Evolutionary conservation across 2,888 invertebrate genomes (phyloP).

Genomic region (Cantharis rustica): DNA sequence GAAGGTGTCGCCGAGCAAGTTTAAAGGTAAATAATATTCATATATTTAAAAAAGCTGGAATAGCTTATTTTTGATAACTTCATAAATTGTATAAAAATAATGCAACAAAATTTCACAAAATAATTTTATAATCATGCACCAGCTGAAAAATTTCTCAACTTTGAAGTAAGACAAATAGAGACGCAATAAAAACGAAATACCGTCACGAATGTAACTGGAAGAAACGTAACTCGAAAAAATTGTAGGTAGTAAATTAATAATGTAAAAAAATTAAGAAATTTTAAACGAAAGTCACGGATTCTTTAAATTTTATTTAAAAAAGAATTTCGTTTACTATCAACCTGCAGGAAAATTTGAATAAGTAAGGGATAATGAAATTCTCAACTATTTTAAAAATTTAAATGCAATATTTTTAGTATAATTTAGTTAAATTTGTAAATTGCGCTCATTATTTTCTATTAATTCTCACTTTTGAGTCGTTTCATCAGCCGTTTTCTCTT

Average conservation of each 20-base stretch:
- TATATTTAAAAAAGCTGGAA: background rate
- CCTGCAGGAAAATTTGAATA: background rate
- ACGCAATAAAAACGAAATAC: background rate
- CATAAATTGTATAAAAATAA: background rate
- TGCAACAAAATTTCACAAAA: background rate
- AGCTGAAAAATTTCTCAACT: too few species aligned
- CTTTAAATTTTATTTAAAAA: background rate
- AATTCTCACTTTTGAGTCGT: background rate
- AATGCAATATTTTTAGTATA: background rate
- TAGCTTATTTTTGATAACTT: too few species aligned
- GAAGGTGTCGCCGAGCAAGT: background rate
- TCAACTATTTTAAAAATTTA: background rate
- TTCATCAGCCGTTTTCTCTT: background rate
- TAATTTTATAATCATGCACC: background rate
- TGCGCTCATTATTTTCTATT: background rate
- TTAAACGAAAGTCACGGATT: background rate
- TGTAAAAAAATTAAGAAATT: background rate
- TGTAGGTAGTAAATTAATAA: background rate
- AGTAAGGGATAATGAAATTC: background rate
- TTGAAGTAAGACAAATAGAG: background rate
- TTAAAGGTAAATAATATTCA: background rate
- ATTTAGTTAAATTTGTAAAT: background rate
- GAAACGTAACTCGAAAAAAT: background rate
- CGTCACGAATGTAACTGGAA: background rate
- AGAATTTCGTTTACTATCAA: background rate